Conservation (phyloP, 2,797 vertebrate species). For the Molossus molossus region DNA sequence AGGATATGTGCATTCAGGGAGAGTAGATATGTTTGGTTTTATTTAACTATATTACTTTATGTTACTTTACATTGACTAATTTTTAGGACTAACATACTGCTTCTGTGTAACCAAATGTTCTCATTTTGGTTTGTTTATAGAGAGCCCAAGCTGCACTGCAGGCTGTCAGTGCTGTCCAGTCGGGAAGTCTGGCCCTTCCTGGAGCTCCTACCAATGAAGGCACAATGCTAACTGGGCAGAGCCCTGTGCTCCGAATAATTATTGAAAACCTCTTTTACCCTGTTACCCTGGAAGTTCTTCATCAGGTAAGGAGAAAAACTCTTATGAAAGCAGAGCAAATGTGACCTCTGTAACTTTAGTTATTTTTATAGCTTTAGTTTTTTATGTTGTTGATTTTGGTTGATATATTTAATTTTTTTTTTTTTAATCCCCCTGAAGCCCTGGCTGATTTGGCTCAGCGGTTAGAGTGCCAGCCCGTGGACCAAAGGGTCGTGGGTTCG, state of each 20-base stretch:
- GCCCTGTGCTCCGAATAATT: conserved; percentile 92
- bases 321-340: neutral
- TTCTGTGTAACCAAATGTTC: conserved; percentile 45
- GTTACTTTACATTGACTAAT: neutral
- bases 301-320: conserved; percentile 90
- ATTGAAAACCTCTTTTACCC: conserved; percentile 93
- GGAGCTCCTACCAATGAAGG: conserved; percentile 84
- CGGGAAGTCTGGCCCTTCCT: conserved; percentile 85
- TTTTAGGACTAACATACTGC: neutral
- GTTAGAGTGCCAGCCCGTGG: too few species aligned
- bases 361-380: conserved; percentile 40
- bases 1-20: conserved; percentile 15
- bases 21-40: conserved; percentile 7
- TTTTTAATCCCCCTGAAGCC: too few species aligned
- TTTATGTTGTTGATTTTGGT: conserved; percentile 45
- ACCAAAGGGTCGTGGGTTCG: too few species aligned
- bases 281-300: conserved; percentile 92
- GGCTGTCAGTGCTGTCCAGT: conserved; percentile 88
- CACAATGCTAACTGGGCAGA: conserved; percentile 84
- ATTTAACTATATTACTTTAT: neutral
- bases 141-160: conserved; percentile 89
- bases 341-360: neutral
- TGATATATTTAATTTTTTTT: conserved; percentile 7
- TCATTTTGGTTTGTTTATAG: conserved; percentile 86
- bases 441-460: too few species aligned